These are phyloP conservation scores for Cepaea nemoralis DNA, from an alignment of 1,140 invertebrate genomes.

Conservation along the genomic window DNA sequence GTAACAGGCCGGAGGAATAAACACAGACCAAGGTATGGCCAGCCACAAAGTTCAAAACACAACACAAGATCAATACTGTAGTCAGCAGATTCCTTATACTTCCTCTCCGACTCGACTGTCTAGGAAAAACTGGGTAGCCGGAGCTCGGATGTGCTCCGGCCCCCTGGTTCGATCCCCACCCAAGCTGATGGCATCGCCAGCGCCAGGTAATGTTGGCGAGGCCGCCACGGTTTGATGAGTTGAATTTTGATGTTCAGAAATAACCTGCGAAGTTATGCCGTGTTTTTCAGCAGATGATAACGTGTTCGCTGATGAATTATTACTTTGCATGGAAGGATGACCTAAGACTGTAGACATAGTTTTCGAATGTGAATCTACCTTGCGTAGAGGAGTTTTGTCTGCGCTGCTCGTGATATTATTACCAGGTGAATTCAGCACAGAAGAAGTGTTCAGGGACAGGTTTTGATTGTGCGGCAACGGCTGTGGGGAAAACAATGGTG, in stretches of 20 bases:
- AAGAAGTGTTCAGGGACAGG: neutral
- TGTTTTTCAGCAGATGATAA: neutral
- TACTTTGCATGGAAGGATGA: neutral
- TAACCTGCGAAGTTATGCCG: neutral
- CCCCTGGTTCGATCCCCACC: neutral
- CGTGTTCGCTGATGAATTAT: neutral
- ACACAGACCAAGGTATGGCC: neutral
- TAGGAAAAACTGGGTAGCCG: conserved; percentile 44
- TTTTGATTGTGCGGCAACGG: neutral
- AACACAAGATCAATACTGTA: neutral
- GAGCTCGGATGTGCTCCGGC: neutral
- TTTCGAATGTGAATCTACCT: neutral
- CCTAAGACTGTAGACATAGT: too few species aligned
- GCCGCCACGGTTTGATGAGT: neutral
- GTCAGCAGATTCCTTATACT: conserved; percentile 37
- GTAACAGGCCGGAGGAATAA: too few species aligned
- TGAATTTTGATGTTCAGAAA: neutral
- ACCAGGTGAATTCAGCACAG: neutral
- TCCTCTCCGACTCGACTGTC: conserved; percentile 58
- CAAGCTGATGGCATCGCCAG: neutral
- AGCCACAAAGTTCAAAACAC: neutral
- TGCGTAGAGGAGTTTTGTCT: neutral
- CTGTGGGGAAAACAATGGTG: neutral
- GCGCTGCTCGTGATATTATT: neutral
- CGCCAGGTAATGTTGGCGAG: neutral